Base-by-base conservation (phyloP, 1,140 invertebrate genomes). In the Drosophila pandora region DNA sequence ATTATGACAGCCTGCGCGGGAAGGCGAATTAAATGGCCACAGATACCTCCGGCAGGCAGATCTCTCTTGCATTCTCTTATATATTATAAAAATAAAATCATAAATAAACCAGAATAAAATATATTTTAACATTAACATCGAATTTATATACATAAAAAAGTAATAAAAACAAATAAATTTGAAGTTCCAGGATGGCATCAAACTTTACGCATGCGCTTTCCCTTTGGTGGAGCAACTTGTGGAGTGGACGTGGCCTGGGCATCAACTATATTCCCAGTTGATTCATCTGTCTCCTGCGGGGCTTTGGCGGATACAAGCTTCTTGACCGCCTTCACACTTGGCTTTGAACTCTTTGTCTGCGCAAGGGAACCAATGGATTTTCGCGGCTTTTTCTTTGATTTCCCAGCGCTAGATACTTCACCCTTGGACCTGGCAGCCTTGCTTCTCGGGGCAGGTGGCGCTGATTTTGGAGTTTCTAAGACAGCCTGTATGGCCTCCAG, bases 281-380 rank as follows among this genome's bases (percentile, higher is more conserved):
- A 43, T 8, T 10, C 43, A 47, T 47, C 9, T 3, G 9, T 21
- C 22, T 22, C 21, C 21, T 12, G 6, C 10, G 8, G 13, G 2
- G 17, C 3, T 21, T 47, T 47, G 17, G 43, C 43, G 3, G 43
- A 47, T 9, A 47, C 43, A 1, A 47, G 17, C 8, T 47, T 23
- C 21, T 47, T 47, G 9, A 47, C 43, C 21, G 43, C 43, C 43
- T 47, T 47, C 9, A 47, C 43, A 22, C 7, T 47, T 10, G 21
- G 21, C 43, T 47, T 47, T 8, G 17, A 1, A 21, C 21, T 22
- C 43, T 47, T 47, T 6, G 43, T 0, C 21, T 47, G 43, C 2
- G 43, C 43, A 7, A 47, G 43, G 21, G 43, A 22, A 10, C 21
- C 43, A 10, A 47, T 47, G 7, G 43, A 47, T 12, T 47, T 47